Evolutionary conservation across 2,113 vertebrate species (phyloP), one percentile per base, ranked within the genome.

Genomic region (Danionella cerebrum): DNA sequence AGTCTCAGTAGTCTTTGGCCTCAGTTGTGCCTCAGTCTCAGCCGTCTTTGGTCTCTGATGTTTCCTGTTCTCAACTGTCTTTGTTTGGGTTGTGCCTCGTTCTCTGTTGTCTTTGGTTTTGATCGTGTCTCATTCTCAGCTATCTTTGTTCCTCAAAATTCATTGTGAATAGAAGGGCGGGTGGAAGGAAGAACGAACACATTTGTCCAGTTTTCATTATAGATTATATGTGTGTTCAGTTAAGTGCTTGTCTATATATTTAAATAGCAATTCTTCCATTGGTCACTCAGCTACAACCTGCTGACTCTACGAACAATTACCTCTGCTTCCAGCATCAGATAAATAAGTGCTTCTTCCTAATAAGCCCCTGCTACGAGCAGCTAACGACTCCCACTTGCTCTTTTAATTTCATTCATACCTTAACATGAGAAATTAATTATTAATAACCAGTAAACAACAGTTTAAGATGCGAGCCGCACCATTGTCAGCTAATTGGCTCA

Each of bases 401-500:
- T 87, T 89, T 89, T 89, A 86, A 89, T 89, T 90, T 83, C 86
- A 88, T 88, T 88, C 87, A 87, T 89, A 88, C 86, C 87, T 89
- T 87, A 88, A 81, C 84, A 87, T 84, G 86, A 82, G 84, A 85
- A 87, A 88, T 89, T 87, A 88, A 89, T 90, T 87, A 90, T 89
- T 85, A 88, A 90, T 89, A 78, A 83, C 77, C 82, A 81, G 87
- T 89, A 89, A 90, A 90, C 86, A 89, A 88, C 81, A 82, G 78
- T 88, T 89, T 88, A 88, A 86, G 85, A 89, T 90, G 86, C 89
- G 71, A 77, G 79, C 82, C 85, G 84, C 76, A 85, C 84, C 79
- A 83, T 86, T 83, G 83, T 85, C 80, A 84, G 82, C 87, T 90
- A 90, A 90, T 90, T 89, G 87, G 83, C 86, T 90, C 86, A 87